Evolutionary conservation across 2,797 vertebrate genomes (phyloP).

Genomic region (Malurus leucopterus): DNA sequence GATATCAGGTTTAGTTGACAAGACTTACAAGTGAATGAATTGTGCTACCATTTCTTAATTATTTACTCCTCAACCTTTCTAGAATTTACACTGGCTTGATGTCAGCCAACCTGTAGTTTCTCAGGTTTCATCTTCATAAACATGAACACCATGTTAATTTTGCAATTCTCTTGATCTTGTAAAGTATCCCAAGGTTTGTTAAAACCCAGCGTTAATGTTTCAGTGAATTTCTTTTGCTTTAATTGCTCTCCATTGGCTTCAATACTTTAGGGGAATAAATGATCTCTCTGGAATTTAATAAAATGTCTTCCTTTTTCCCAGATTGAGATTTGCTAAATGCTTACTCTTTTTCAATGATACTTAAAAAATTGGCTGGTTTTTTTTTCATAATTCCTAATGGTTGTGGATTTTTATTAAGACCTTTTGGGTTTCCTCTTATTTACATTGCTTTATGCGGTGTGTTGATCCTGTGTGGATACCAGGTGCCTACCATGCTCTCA

Average conservation of each 20-base stretch:
- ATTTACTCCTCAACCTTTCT: constrained; percentile 26
- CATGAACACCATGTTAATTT: not conserved
- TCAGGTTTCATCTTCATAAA: constrained; percentile 22
- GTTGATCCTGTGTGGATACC: not conserved
- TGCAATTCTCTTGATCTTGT: not conserved
- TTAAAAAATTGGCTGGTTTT: not conserved
- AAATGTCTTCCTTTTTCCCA: not conserved
- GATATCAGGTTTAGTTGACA: constrained; percentile 29
- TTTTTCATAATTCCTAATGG: not conserved
- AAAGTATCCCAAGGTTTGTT: constrained; percentile 2
- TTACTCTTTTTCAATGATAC: not conserved
- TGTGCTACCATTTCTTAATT: constrained; percentile 34
- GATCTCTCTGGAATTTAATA: constrained; percentile 4
- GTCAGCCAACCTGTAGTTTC: not conserved
- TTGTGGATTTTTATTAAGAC: not conserved
- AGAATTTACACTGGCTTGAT: constrained; percentile 3
- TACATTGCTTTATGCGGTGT: not conserved
- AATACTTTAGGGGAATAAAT: not conserved
- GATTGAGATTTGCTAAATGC: not conserved
- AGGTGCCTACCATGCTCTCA: not conserved
- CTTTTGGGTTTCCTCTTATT: not conserved
- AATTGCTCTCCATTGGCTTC: constrained; percentile 10
- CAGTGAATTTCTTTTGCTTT: constrained; percentile 8
- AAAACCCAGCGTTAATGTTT: not conserved
- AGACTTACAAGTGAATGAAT: constrained; percentile 27